Conservation (phyloP, 2,888 invertebrate genomes). For the Lithophane leautieri region DNA sequence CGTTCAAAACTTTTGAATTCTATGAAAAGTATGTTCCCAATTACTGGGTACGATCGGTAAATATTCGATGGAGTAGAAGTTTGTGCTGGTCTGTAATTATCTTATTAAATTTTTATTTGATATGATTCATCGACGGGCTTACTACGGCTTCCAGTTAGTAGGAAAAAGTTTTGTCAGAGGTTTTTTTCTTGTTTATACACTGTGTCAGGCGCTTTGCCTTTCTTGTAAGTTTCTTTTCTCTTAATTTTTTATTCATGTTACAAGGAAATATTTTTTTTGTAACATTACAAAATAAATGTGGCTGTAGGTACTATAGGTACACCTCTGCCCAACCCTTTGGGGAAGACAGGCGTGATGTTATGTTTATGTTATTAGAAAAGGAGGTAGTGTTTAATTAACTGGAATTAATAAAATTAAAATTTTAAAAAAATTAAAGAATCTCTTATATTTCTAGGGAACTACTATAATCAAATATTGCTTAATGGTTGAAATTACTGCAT, state of each 20-base stretch:
- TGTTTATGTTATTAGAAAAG: not conserved
- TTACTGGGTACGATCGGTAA: slow-evolving; percentile 67
- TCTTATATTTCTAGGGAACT: rapidly evolving
- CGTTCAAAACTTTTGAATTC: slow-evolving; percentile 76
- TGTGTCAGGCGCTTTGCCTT: slow-evolving; percentile 16
- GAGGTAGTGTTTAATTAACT: no score
- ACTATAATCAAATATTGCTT: not conserved
- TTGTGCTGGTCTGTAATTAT: slow-evolving; percentile 65
- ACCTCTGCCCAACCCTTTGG: no score
- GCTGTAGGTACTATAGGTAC: no score
- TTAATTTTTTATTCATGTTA: not conserved
- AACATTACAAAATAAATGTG: not conserved
- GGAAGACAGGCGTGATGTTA: no score
- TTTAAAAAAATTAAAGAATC: no score
- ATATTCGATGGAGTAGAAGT: slow-evolving; percentile 66
- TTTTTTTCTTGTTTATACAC: slow-evolving; percentile 20
- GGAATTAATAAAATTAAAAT: not conserved
- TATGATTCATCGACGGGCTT: slow-evolving; percentile 61
- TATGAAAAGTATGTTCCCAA: slow-evolving; percentile 72
- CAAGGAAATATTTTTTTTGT: not conserved
- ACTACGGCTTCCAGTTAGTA: slow-evolving; percentile 2
- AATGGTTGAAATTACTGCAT: not conserved
- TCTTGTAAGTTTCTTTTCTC: slow-evolving; percentile 2
- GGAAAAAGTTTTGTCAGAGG: slow-evolving; percentile 34
- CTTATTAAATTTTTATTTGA: slow-evolving; percentile 67